Conservation (phyloP, 2,797 vertebrate genomes). For the Tadarida brasiliensis region DNA sequence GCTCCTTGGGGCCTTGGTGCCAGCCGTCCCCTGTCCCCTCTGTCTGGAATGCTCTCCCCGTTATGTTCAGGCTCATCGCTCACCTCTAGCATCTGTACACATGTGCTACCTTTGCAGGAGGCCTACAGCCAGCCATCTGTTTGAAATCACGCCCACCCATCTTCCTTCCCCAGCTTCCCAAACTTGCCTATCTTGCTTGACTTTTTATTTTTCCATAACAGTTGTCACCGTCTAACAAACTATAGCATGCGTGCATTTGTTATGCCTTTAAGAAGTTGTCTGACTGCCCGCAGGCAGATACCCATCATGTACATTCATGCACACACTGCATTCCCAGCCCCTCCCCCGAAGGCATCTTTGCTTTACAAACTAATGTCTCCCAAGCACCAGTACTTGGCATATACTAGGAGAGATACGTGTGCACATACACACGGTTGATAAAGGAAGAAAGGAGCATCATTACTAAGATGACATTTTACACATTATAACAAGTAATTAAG, state of each 20-base stretch:
- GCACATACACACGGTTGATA: rapidly evolving
- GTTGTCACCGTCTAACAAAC: neutral
- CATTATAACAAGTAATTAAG: neutral
- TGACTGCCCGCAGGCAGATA: neutral
- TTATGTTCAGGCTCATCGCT: neutral
- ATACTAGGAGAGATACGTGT: neutral
- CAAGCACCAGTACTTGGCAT: neutral
- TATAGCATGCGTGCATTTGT: neutral
- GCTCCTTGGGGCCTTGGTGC: neutral
- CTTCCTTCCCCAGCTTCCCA: neutral
- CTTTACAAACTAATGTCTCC: neutral
- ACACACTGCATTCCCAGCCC: neutral
- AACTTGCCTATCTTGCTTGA: neutral
- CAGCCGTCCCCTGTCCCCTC: neutral
- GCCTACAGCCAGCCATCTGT: rapidly evolving
- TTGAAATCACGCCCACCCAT: neutral
- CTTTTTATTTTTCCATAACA: neutral
- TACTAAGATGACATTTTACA: neutral
- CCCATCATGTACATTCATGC: neutral
- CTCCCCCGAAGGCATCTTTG: neutral
- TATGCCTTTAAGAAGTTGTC: neutral
- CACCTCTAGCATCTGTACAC: neutral
- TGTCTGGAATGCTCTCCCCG: neutral
- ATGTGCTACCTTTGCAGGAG: neutral
- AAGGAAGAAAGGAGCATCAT: neutral